Evolutionary conservation across 1,140 invertebrate genomes (phyloP), one percentile per base, ranked within the genome.

Genomic region (Eumeta japonica): DNA sequence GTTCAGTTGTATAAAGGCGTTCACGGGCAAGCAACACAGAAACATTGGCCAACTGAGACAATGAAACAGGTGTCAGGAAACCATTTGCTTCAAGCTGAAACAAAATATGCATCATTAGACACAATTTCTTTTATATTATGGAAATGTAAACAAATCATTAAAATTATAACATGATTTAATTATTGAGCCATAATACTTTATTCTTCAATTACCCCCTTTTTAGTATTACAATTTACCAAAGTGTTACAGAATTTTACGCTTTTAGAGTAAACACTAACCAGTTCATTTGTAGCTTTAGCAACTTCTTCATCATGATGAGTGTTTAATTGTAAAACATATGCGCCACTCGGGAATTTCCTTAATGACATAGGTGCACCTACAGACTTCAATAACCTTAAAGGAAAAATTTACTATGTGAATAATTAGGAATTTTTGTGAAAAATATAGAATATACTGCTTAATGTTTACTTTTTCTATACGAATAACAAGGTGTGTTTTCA

Each of bases 1-100:
- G 85, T 76, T 97, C 94, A 3, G 90, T 83, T 10, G 88, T 82
- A 35, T 92, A 68, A 9, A 97, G 77, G 30, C 88, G 82, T 77
- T 97, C 92, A 52, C 87, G 89, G 2, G 94, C 90, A 28, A 98
- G 70, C 16, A 94, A 75, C n/a, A 97, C 81, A 10, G 94, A 90
- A 45, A 96, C 85, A 28, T 88, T 87, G 28, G 87, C 75, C 10
- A 81, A 64, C 59, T 89, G 85, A 10, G 93, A 88, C 17, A 97
- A 75, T 73, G 94, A 89, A 59, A 91, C 90, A 10, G 92, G 85
- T 10, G 89, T 91, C 18, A 95, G 55, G 1, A 83, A 88, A 11
- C 81, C 81, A 41, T 80, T 81, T 27, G 85, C 79, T 65, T 87
- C 78, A 10, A 97, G 73, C 88, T 92, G 70, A 12, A 81, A 79